Evolutionary conservation across 2,113 vertebrate genomes (phyloP).

Genomic region (Falco punctatus): DNA sequence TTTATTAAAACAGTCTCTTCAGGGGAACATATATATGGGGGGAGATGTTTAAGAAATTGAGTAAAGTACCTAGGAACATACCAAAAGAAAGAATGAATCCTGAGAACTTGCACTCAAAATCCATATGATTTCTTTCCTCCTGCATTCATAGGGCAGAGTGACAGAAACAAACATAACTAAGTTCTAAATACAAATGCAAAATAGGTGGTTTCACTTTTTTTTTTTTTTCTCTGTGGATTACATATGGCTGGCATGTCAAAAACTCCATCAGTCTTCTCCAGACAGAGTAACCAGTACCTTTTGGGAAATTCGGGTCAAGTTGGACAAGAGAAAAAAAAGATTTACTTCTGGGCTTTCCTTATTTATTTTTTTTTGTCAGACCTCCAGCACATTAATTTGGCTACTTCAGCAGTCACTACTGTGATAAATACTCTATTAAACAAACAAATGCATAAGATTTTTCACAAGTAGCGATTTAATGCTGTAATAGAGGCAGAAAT

Average conservation of each 20-base stretch:
- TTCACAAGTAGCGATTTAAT: not conserved
- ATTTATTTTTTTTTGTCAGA: not conserved
- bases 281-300: not conserved
- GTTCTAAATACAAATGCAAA: not conserved
- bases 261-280: not conserved
- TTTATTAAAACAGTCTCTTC: not conserved
- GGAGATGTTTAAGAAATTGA: not conserved
- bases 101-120: not conserved
- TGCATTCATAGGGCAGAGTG: not conserved
- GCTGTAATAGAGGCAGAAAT: not conserved
- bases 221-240: not conserved
- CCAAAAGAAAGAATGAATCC: not conserved
- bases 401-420: not conserved
- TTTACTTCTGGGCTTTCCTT: not conserved
- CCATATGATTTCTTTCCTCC: not conserved
- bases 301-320: not conserved
- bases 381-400: not conserved
- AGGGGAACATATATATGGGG: not conserved
- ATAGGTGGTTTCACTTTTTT: not conserved
- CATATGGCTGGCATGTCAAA: not conserved
- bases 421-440: not conserved
- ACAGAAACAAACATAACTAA: not conserved
- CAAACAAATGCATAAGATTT: not conserved
- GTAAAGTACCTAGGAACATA: not conserved
- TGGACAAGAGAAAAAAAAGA: not conserved